Percentiles rank a stretch among this genome's conserved stretches.
phyloP scores from a whole-genome alignment of 2,113 vertebrate species.

The Microtus richardsoni region DNA sequence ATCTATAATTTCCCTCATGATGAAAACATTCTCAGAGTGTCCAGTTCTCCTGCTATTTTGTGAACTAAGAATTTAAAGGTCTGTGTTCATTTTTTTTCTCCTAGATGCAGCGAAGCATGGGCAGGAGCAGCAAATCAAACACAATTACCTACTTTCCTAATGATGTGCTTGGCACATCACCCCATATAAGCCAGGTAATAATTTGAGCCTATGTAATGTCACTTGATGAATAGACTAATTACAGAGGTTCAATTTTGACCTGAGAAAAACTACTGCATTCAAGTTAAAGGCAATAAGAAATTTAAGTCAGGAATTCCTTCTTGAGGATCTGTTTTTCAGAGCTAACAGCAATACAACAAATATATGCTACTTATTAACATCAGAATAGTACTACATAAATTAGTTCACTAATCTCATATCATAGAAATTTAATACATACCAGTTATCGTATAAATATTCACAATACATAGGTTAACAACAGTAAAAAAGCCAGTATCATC shows the following conservation, averaged over 20 bases:
- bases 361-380: neutral
- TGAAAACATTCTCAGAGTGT: neutral
- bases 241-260: constrained; percentile 50
- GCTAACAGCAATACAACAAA: neutral
- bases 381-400: constrained; percentile 40
- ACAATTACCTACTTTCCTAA: constrained; percentile 41
- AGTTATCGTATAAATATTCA: neutral
- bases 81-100: neutral
- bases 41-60: neutral
- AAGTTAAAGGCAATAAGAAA: constrained; percentile 41
- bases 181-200: constrained; percentile 57
- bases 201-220: constrained; percentile 51
- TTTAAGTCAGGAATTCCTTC: constrained; percentile 4
- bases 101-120: neutral
- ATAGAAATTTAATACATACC: neutral
- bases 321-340: neutral
- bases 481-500: neutral
- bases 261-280: constrained; percentile 16
- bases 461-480: neutral
- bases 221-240: constrained; percentile 49
- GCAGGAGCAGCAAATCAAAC: constrained; percentile 24
- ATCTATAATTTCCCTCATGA: neutral
- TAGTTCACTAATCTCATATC: neutral
- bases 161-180: constrained; percentile 44
- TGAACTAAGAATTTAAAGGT: neutral